Evolutionary conservation across 1,140 invertebrate species (phyloP), one percentile per base, ranked within the genome.

Genomic region (Drosophila burlai): DNA sequence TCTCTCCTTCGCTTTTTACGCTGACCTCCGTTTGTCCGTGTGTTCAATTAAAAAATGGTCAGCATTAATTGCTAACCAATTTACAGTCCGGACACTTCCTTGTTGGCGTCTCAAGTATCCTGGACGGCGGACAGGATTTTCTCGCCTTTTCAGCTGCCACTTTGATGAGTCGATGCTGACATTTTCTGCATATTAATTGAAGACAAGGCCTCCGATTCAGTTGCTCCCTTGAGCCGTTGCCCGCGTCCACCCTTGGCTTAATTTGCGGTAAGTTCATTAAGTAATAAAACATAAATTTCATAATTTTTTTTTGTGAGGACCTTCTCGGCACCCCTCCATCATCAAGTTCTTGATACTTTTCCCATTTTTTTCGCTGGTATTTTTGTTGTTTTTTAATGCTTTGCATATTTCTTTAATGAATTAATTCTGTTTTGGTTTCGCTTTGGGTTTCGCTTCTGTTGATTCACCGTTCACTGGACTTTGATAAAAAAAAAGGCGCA

Each of bases 211-310:
- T 67, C 75, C 40, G 36, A 36, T 45, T 50, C 54, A 18, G 54
- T 40, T 52, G 46, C 58, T 49, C 18, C 68, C 45, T 65, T 47
- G 24, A 57, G 45, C 52, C 49, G 36, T 57, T 42, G 43, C 54
- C 46, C 65, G 29, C 52, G 57, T 59, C 55, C 55, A 63, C 81
- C 81, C 84, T 90, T 85, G 82, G 86, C 82, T 90, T 90, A 90
- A 90, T 90, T 90, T 90, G 85, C 85, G 85, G 85, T 90, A 90
- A 90, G 85, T 90, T 90, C 85, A 90, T 90, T 90, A 90, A 90
- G 85, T 90, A 90, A 90, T 90, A 90, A 90, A 90, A 90, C 85
- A 90, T 90, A 90, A 90, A 87, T 87, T 90, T 91, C 72, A 65
- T 80, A 63, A 67, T 81, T 81, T 81, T 83, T 81, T 81, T 81